phyloP scores from a whole-genome alignment of 2,888 invertebrate genomes.

The Candidula unifasciata region DNA sequence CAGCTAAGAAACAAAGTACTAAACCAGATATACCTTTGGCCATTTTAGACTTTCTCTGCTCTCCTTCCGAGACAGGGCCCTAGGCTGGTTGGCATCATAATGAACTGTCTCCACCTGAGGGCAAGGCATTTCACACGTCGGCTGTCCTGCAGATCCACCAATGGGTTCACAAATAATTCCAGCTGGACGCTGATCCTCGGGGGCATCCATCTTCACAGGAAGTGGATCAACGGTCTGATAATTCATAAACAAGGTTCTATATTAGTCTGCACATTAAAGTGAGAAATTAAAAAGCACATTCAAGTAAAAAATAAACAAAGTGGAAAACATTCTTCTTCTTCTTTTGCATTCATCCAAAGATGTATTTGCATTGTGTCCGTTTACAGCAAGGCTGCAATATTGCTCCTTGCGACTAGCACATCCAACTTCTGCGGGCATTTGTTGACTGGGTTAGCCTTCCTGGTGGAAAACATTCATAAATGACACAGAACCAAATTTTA shows the following conservation, averaged over 20 bases:
- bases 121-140: background rate
- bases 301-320: no score
- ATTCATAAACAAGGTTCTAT: background rate
- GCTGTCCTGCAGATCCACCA: background rate
- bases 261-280: no score
- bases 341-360: no score
- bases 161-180: conserved; percentile 42
- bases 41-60: conserved; percentile 45
- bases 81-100: conserved; percentile 33
- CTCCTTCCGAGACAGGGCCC: conserved; percentile 29
- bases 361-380: no score
- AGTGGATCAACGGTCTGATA: conserved; percentile 48
- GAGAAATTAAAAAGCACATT: no score
- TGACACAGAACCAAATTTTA: no score
- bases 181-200: conserved; percentile 23
- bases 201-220: conserved; percentile 52
- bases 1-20: background rate
- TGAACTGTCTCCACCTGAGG: conserved; percentile 21
- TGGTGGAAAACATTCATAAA: no score
- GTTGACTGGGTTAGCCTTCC: no score
- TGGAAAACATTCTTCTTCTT: no score
- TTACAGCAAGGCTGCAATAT: no score
- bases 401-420: no score
- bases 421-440: no score
- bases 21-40: conserved; percentile 39